Conservation (phyloP, 2,888 invertebrate genomes). For the Tenthredo notha region DNA sequence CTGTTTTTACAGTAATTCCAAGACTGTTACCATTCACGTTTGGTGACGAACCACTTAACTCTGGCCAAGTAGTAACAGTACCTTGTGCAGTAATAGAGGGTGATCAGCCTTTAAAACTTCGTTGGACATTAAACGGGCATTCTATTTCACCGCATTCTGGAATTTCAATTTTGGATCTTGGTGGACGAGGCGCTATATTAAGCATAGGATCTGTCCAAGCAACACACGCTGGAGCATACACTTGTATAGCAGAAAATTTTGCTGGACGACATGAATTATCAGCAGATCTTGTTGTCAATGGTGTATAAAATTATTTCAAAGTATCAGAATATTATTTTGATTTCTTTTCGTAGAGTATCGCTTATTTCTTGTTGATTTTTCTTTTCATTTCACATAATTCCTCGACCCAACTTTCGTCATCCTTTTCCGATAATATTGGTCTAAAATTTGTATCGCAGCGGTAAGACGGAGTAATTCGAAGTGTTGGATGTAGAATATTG, state of each 20-base stretch:
- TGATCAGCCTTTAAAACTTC: slow-evolving; percentile 84
- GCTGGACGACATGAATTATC: slow-evolving; percentile 81
- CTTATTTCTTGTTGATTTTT: slow-evolving; percentile 39
- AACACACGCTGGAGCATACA: slow-evolving; percentile 82
- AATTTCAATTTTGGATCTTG: slow-evolving; percentile 81
- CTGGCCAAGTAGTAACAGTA: slow-evolving; percentile 82
- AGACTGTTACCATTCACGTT: slow-evolving; percentile 80
- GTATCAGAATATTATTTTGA: slow-evolving; percentile 63
- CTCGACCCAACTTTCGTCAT: slow-evolving; percentile 52
- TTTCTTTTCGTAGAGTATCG: slow-evolving; percentile 64
- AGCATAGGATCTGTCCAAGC: slow-evolving; percentile 81
- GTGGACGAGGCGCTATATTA: slow-evolving; percentile 84
- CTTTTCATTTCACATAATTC: slow-evolving; percentile 55
- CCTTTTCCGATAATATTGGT: slow-evolving; percentile 35
- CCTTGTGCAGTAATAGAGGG: slow-evolving; percentile 83
- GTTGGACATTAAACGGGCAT: slow-evolving; percentile 81
- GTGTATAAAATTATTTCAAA: slow-evolving; percentile 68
- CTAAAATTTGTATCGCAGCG: slow-evolving; percentile 4
- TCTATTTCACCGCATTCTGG: slow-evolving; percentile 78
- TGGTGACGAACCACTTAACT: slow-evolving; percentile 82
- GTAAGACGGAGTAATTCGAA: neutral
- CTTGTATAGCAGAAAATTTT: slow-evolving; percentile 82
- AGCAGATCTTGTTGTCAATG: slow-evolving; percentile 81
- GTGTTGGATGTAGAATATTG: neutral
- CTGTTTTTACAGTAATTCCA: slow-evolving; percentile 74